These are phyloP conservation scores for Coptodon bakossiorum DNA, from an alignment of 2,113 vertebrate genomes.

Conservation along the genomic window DNA sequence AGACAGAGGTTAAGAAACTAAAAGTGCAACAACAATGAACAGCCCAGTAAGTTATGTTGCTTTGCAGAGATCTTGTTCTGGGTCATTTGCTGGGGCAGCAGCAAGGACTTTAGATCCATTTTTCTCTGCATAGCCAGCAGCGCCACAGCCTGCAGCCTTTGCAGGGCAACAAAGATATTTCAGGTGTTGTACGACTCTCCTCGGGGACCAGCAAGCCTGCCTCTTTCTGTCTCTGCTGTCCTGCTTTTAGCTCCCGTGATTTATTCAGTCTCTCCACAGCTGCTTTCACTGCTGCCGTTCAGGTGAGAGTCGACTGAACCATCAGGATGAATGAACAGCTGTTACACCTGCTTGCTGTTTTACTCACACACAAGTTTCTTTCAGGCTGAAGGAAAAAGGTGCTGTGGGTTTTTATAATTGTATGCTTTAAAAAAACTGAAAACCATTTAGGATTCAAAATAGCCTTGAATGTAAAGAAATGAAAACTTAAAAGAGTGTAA, in stretches of 20 bases:
- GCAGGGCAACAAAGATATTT: slow-evolving; percentile 23
- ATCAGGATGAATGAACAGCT: slow-evolving; percentile 6
- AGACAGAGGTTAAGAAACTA: background rate
- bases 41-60: background rate
- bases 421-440: background rate
- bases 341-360: slow-evolving; percentile 8
- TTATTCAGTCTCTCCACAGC: slow-evolving; percentile 19
- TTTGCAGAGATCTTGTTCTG: background rate
- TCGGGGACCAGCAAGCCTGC: background rate
- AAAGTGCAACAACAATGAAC: background rate
- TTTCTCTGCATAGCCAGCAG: background rate
- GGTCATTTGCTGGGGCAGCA: background rate
- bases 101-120: background rate
- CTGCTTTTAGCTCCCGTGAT: slow-evolving; percentile 54
- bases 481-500: background rate
- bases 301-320: slow-evolving; percentile 13
- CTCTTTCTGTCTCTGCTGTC: slow-evolving; percentile 6
- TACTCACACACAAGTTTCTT: background rate
- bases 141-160: background rate
- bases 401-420: background rate
- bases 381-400: background rate
- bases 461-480: background rate
- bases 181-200: background rate
- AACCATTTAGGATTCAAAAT: background rate
- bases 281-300: slow-evolving; percentile 3